Base-by-base conservation (phyloP, 2,888 invertebrate genomes). In the Troides helena region DNA sequence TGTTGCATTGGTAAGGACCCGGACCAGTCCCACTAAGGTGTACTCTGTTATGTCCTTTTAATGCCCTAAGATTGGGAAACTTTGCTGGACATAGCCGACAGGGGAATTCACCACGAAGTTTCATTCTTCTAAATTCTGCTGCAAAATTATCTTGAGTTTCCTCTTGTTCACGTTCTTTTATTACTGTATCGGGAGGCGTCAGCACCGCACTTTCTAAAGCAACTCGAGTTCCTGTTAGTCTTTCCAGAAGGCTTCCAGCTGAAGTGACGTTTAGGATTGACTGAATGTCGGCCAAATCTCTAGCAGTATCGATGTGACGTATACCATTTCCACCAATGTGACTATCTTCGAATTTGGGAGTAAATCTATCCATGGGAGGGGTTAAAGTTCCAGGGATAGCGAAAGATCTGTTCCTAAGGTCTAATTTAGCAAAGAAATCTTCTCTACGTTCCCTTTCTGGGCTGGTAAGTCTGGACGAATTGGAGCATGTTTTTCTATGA, bases 11-110 rank as follows among this genome's bases (percentile, higher is more conserved):
- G 86, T 98, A 98, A 0, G 97, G 97, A 1, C 96, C 96, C 0
- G 95, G 94, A 0, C 95, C 95, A 1, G 95, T 96, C 0, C 96
- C 95, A 71, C 95, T 96, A 74, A 98, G 93, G 85, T 98, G 98
- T 1, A 96, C 95, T 67, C 97, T 94, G 82, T 98, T 98, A 86
- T 98, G 98, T 0, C 98, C 98, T 85, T 98, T 98, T 36, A 98
- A 90, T 0, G 98, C 97, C 65, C 98, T 94, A 56, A 98, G 91
- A 82, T 98, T 98, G 1, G 97, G 97, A 82, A 98, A 98, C 43
- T 97, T 95, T 0, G 96, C 95, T 0, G 95, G 94, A 85, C 99
- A 99, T n/a, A 98, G 92, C 72, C 97, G 94, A 84, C 98, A 99
- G 0, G 98, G 97, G 80, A 98, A 98, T 81, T 97, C 97, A 0